phyloP scores from a whole-genome alignment of 2,888 invertebrate genomes.

The Habroteleia sp. region DNA sequence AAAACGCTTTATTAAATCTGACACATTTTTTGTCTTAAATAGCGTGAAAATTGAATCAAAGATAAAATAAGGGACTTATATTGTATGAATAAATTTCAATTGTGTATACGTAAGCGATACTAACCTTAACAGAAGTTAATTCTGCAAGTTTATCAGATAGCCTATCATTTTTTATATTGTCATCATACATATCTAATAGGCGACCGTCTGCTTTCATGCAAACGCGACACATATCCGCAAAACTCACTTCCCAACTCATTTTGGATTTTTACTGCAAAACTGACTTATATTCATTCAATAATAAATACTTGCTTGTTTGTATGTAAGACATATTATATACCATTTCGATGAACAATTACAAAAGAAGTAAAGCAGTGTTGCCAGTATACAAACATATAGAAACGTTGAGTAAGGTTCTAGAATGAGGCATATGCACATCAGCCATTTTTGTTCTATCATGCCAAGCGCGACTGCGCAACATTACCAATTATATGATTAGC shows the following conservation, averaged over 20 bases:
- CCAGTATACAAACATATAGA: too few relatives aligned
- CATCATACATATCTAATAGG: constrained; percentile 76
- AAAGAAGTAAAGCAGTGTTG: too few relatives aligned
- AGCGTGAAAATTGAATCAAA: too few relatives aligned
- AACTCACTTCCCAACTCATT: constrained; percentile 71
- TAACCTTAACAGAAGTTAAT: constrained; percentile 72
- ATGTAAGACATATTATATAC: too few relatives aligned
- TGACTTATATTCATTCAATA: constrained; percentile 24
- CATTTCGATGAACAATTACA: too few relatives aligned
- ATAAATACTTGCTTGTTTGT: constrained; percentile 55
- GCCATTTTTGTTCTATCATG: too few relatives aligned
- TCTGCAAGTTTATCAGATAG: constrained; percentile 75
- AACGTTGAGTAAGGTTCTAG: too few relatives aligned
- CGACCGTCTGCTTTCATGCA: constrained; percentile 77
- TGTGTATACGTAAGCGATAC: constrained; percentile 51
- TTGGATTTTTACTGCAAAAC: constrained; percentile 17
- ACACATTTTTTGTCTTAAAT: too few relatives aligned
- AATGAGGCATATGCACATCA: too few relatives aligned
- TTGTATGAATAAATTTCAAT: constrained; percentile 16
- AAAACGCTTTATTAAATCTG: too few relatives aligned
- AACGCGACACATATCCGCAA: constrained; percentile 76
- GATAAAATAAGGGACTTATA: neutral
- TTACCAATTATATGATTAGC: too few relatives aligned
- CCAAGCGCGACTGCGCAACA: too few relatives aligned
- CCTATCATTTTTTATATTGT: constrained; percentile 70